phyloP scores from a whole-genome alignment of 1,140 invertebrate species.

The Brachionus rubens region DNA sequence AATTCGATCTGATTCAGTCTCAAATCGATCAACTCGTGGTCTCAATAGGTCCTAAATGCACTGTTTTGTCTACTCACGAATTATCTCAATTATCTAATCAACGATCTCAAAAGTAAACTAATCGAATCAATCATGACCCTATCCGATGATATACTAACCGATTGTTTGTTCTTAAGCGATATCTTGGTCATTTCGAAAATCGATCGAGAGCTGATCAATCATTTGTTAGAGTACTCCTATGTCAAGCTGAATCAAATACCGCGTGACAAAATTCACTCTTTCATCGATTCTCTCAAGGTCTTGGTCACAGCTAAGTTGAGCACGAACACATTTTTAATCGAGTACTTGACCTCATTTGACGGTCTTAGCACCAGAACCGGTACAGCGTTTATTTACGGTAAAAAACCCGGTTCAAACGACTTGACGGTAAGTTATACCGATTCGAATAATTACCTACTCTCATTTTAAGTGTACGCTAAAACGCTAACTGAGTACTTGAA shows the following conservation, averaged over 20 bases:
- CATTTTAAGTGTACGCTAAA: constrained; percentile 29
- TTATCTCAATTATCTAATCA: constrained; percentile 18
- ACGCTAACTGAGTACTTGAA: constrained; percentile 8
- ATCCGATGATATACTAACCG: not conserved
- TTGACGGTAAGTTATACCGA: not conserved
- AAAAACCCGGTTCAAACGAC: not conserved
- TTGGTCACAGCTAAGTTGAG: too few relatives aligned
- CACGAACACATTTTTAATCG: too few relatives aligned
- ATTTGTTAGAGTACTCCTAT: not conserved
- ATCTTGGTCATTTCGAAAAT: not conserved
- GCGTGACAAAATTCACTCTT: too few relatives aligned
- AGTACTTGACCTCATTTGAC: too few relatives aligned
- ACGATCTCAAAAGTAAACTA: not conserved
- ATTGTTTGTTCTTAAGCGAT: not conserved
- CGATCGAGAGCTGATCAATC: not conserved
- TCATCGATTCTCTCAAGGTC: too few relatives aligned
- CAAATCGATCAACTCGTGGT: too few relatives aligned
- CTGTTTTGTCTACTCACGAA: not conserved
- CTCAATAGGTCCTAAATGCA: too few relatives aligned
- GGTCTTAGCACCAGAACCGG: too few relatives aligned
- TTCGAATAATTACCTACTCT: not conserved
- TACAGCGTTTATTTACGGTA: too few relatives aligned
- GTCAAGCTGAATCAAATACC: not conserved
- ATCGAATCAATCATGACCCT: not conserved
- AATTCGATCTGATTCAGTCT: not conserved